Base-by-base conservation (phyloP, 2,113 vertebrate species). In the Periophthalmodon schlosseri region DNA sequence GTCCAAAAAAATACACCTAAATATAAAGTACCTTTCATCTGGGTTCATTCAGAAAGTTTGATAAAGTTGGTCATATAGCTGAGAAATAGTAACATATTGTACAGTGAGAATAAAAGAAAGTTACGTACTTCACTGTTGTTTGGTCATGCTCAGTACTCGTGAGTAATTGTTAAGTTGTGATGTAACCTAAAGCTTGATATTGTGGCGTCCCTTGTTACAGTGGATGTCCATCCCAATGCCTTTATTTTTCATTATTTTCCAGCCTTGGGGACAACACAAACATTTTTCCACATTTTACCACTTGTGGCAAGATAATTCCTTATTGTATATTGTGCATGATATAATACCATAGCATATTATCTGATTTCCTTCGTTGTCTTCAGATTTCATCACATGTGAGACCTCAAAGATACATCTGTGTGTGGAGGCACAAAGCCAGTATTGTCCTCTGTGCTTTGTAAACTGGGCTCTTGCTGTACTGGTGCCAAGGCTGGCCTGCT, bases 401-500 rank as follows among this genome's bases (percentile, higher is more conserved):
- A 74, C 79, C 72, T 83, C 21, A 76, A 71, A 83, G 76, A 60
- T 68, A 47, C 69, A 78, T 80, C 33, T 84, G 80, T 86, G 70
- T 82, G 75, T 61, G 15, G 67, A 52, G 73, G 61, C 75, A 90
- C 89, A 90, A 88, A 90, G 85, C 70, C 64, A 65, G 70, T 76
- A 82, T 90, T 92, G 89, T 92, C 57, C 52, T 61, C 56, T 60
- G 70, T 74, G 72, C 83, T 64, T 57, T 83, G 75, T 83, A 77
- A 86, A 87, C 74, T 76, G 73, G 77, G 78, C 46, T 79, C 72
- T 80, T 79, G 76, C 69, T 84, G 76, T 83, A 82, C 77, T 77
- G 61, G 74, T 82, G 79, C 82, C 80, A 88, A 84, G 83, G 69
- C 80, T 80, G 82, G 73, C 76, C 82, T 67, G 71, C 76, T 79